A percentile compares a stretch with the other conserved stretches of the same genome.
Evolutionary conservation across 2,888 invertebrate species (phyloP).

Genomic region (Pristionchus arcanus): DNA sequence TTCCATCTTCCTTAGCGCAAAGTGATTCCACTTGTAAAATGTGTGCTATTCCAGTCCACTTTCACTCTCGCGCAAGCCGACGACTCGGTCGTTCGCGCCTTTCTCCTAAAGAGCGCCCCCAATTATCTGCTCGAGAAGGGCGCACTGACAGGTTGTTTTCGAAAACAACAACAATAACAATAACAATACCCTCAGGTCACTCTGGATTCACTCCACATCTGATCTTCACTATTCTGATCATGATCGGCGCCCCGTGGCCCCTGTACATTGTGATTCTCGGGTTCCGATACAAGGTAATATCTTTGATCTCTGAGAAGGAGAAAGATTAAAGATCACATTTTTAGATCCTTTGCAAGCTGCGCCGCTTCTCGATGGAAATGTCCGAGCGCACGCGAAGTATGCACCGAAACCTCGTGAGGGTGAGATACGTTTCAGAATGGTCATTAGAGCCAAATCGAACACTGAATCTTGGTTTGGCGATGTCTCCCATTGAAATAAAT

Average conservation of each 20-base stretch:
- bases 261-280: neutral
- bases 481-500: neutral
- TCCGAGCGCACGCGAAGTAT: neutral
- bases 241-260: neutral
- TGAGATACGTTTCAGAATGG: neutral
- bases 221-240: conserved; percentile 3
- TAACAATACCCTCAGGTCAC: neutral
- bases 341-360: conserved; percentile 8
- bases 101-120: neutral
- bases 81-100: neutral
- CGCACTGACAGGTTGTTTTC: neutral
- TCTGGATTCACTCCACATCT: neutral
- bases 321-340: neutral
- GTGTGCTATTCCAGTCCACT: neutral
- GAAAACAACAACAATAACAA: neutral
- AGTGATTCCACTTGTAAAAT: too few species aligned
- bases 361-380: neutral
- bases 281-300: neutral
- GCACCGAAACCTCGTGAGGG: neutral
- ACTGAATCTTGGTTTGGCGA: neutral
- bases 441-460: neutral
- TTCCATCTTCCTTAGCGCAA: too few species aligned
- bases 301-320: neutral
- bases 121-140: neutral
- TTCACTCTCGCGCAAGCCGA: conserved; percentile 19